phyloP scores from a whole-genome alignment of 2,797 vertebrate species.

The Avahi laniger region DNA sequence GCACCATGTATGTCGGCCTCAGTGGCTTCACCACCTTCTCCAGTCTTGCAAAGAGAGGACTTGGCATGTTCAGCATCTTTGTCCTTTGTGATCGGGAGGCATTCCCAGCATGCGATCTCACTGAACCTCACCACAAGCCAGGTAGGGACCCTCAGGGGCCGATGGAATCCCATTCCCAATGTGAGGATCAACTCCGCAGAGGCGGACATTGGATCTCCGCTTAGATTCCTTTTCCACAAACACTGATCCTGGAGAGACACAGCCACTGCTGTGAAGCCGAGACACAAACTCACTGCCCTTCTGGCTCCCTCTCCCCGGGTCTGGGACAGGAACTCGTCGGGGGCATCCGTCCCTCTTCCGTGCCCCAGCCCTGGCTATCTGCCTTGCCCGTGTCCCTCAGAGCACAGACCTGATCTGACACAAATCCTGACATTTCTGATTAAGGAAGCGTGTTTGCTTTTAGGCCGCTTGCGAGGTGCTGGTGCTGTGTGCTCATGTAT shows the following conservation, averaged over 20 bases:
- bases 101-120: background rate
- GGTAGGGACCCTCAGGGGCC: background rate
- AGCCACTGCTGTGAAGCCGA: background rate
- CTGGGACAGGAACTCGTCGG: background rate
- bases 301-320: background rate
- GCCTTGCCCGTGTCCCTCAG: background rate
- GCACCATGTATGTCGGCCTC: fast-evolving
- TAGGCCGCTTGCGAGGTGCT: background rate
- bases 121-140: background rate
- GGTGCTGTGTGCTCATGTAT: background rate
- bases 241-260: background rate
- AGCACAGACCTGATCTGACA: background rate
- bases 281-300: background rate
- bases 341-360: background rate
- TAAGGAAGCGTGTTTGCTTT: background rate
- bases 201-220: background rate
- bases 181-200: background rate
- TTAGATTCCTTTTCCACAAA: background rate
- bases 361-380: background rate
- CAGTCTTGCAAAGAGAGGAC: background rate
- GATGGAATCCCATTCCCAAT: fast-evolving
- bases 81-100: background rate
- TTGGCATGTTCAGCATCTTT: background rate
- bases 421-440: background rate
- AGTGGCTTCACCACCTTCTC: background rate